Percentiles rank a stretch among this genome's conserved stretches.
These are phyloP conservation scores for Osmerus eperlanus DNA, from an alignment of 2,113 vertebrate species.

Conservation along the genomic window DNA sequence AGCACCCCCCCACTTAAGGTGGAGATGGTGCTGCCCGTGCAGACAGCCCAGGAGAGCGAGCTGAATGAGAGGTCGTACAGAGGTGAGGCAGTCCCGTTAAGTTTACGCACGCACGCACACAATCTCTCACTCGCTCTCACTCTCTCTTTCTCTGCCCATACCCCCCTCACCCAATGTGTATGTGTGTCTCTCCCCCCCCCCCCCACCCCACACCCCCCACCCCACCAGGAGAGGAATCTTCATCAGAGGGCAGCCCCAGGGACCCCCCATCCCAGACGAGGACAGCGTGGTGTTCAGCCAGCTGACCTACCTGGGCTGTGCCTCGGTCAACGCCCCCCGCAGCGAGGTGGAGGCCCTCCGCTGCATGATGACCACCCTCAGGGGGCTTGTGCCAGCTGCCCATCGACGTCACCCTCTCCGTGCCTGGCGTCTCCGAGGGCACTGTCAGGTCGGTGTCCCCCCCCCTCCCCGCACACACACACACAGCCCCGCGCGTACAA, in stretches of 20 bases:
- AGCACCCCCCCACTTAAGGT: conserved; percentile 79
- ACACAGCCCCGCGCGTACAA: background rate
- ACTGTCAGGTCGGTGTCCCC: conserved; percentile 82
- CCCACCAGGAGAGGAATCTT: conserved; percentile 62
- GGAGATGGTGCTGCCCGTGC: conserved; percentile 90
- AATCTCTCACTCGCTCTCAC: background rate
- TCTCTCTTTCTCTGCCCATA: background rate
- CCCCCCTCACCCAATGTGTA: background rate
- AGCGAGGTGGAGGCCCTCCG: conserved; percentile 95
- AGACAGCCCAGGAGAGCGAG: conserved; percentile 87
- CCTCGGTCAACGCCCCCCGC: conserved; percentile 93
- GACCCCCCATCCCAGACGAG: conserved; percentile 86
- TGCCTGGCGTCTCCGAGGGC: conserved; percentile 95
- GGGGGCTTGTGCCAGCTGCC: conserved; percentile 93
- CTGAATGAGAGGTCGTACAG: conserved; percentile 75
- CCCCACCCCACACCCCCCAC: too few species aligned
- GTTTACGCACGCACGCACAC: background rate
- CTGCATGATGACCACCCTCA: conserved; percentile 96
- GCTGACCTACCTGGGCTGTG: conserved; percentile 95
- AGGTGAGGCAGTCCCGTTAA: conserved; percentile 24
- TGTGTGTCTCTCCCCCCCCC: background rate
- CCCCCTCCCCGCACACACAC: background rate
- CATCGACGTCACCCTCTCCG: conserved; percentile 90
- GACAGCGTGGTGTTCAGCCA: conserved; percentile 98
- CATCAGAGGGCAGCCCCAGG: conserved; percentile 78